These are phyloP conservation scores for Yponomeuta plumbellus DNA, from an alignment of 2,888 invertebrate species.

Conservation along the genomic window DNA sequence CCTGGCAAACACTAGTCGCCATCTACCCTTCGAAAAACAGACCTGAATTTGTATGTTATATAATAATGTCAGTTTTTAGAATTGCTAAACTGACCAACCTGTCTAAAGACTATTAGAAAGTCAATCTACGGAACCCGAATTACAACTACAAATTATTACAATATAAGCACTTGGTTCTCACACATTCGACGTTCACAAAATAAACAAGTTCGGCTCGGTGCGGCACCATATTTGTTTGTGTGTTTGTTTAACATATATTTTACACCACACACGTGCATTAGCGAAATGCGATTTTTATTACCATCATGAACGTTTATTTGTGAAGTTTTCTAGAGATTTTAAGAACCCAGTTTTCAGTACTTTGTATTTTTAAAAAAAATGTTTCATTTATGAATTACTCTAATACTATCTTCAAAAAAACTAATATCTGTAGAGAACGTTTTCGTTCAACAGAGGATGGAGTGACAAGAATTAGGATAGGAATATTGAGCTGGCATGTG, in stretches of 20 bases:
- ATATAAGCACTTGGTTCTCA: neutral
- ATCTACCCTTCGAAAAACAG: no score
- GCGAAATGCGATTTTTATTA: conserved; percentile 7
- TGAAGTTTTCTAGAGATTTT: neutral
- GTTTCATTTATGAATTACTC: no score
- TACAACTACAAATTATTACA: neutral
- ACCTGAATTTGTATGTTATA: no score
- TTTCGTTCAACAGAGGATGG: no score
- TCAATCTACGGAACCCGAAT: neutral
- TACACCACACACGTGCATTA: conserved; percentile 40
- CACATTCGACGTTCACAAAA: conserved; percentile 43
- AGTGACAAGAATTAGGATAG: no score
- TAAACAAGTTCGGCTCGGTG: conserved; percentile 40
- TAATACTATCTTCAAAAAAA: no score
- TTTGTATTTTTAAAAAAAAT: neutral
- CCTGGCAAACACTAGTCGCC: no score
- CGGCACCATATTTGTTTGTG: conserved; percentile 42
- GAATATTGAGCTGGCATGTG: no score
- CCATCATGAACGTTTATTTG: neutral
- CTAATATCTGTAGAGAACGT: no score
- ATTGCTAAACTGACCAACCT: no score
- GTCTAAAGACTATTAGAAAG: no score
- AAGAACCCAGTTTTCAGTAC: neutral
- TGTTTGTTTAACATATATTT: conserved; percentile 38
- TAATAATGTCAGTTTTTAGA: no score